phyloP scores from a whole-genome alignment of 2,797 vertebrate species.

The Hemibagrus guttatus region DNA sequence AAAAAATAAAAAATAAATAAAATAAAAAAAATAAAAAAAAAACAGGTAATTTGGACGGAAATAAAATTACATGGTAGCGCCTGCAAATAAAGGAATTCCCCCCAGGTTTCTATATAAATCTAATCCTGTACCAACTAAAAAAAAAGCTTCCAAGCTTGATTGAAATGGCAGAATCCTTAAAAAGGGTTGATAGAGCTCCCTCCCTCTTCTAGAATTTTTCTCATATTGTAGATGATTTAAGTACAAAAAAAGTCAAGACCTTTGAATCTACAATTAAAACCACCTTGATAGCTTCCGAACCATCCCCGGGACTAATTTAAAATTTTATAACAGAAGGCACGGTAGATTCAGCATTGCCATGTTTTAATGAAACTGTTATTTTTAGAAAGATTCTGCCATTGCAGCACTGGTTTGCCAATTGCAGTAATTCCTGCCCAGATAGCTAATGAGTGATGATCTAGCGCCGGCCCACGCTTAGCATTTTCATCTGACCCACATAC shows the following conservation, averaged over 20 bases:
- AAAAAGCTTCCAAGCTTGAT: not conserved
- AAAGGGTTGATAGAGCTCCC: not conserved
- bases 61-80: not conserved
- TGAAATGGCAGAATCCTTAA: conserved; percentile 1
- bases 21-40: not conserved
- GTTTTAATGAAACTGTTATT: conserved; percentile 29
- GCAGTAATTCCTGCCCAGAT: conserved; percentile 22
- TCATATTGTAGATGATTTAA: conserved; percentile 7
- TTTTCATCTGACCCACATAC: conserved; percentile 34
- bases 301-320: conserved; percentile 20
- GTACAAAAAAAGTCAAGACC: conserved; percentile 6
- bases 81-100: not conserved
- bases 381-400: conserved; percentile 12
- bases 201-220: not conserved
- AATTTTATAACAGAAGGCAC: conserved; percentile 29
- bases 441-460: conserved; percentile 38
- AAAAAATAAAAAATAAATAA: too few relatives aligned
- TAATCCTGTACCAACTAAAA: not conserved
- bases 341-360: conserved; percentile 24
- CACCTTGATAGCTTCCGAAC: conserved; percentile 2
- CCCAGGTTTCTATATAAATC: not conserved
- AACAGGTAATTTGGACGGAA: not conserved
- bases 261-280: conserved; percentile 27
- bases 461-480: conserved; percentile 26
- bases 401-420: conserved; percentile 22